Evolutionary conservation across 2,113 vertebrate genomes (phyloP).

Genomic region (Thunnus maccoyii): DNA sequence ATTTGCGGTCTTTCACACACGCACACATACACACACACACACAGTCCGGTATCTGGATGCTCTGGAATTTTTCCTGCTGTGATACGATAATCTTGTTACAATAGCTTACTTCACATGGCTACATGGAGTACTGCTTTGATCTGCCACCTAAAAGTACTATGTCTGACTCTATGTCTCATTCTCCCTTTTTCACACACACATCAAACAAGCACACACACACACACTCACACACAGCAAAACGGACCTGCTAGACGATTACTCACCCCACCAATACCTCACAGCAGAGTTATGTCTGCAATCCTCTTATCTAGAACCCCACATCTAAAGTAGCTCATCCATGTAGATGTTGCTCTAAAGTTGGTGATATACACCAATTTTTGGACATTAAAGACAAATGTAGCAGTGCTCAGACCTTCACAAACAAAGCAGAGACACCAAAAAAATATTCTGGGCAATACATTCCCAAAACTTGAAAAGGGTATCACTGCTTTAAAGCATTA

Average conservation of each 20-base stretch:
- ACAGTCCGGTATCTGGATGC: constrained; percentile 39
- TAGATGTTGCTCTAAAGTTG: constrained; percentile 9
- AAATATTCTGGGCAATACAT: background rate
- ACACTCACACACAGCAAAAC: constrained; percentile 5
- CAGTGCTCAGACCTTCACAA: constrained; percentile 1
- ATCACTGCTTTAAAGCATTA: background rate
- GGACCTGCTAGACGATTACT: background rate
- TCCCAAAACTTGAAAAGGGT: background rate
- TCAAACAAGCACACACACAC: background rate
- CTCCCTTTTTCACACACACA: background rate
- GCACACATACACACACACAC: background rate
- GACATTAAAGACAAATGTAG: background rate
- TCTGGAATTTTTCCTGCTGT: constrained; percentile 67
- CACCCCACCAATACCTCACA: background rate
- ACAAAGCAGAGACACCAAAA: background rate
- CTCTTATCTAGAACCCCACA: constrained; percentile 31
- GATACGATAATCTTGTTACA: constrained; percentile 73
- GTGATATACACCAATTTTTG: background rate
- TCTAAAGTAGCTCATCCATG: constrained; percentile 32
- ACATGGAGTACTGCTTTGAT: constrained; percentile 63
- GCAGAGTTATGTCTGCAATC: constrained; percentile 16
- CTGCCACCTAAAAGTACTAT: constrained; percentile 49
- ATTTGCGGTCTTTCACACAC: background rate
- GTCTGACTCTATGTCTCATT: constrained; percentile 29
- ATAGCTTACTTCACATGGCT: constrained; percentile 63